Evolutionary conservation across 2,888 invertebrate species (phyloP).

Genomic region (Caenorhabditis sulstoni): DNA sequence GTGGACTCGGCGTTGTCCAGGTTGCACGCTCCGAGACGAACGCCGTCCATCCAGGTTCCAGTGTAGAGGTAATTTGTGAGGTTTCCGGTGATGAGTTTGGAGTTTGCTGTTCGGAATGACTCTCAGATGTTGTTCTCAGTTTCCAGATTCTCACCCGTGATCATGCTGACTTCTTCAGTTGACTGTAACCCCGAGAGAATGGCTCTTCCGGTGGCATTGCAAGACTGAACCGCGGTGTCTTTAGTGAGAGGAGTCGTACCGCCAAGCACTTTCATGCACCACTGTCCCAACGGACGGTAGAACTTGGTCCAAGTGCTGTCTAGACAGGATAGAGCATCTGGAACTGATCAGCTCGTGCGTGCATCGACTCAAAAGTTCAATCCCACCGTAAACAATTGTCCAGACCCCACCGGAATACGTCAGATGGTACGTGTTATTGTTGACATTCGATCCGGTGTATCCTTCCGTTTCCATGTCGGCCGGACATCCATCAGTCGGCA

Average conservation of each 20-base stretch:
- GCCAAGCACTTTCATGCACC: conserved; percentile 6
- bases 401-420: neutral
- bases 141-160: neutral
- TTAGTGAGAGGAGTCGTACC: neutral
- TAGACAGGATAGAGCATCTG: neutral
- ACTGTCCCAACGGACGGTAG: conserved; percentile 9
- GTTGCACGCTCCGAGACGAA: neutral
- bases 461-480: neutral
- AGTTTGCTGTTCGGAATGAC: too few relatives aligned
- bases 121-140: too few relatives aligned
- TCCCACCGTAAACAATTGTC: conserved; percentile 1
- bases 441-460: neutral
- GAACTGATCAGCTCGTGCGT: neutral
- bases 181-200: conserved; percentile 5
- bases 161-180: neutral
- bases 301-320: conserved; percentile 17
- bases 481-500: conserved; percentile 14
- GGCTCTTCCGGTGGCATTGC: neutral
- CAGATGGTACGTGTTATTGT: neutral
- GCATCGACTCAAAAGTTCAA: too few relatives aligned
- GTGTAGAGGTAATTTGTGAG: neutral
- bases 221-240: neutral
- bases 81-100: neutral
- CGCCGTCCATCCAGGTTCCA: conserved; percentile 9
- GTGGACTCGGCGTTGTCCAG: neutral